Base-by-base conservation (phyloP, 1,140 invertebrate genomes). In the Temnothorax curvispinosus region DNA sequence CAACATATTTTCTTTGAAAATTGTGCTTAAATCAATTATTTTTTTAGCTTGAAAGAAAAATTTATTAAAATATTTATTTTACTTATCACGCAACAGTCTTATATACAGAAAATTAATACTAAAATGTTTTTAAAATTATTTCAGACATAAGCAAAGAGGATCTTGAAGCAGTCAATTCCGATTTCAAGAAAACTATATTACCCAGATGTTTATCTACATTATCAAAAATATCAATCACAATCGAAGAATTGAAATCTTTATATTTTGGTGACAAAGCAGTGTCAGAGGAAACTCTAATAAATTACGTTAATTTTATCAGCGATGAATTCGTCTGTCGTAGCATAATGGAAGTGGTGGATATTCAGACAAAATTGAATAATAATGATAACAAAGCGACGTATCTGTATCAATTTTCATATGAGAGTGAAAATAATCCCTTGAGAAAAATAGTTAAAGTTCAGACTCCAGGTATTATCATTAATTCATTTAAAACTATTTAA, bases 391-490 rank as follows among this genome's bases (percentile, higher is more conserved):
- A 44, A 44, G 0, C 94, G 0, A 93, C 95, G 3, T 97, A 95
- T 85, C 91, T 96, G 52, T 96, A 96, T 80, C 90, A 93, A 85
- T 96, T 96, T 91, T 93, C 94, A 56, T 95, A 94, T 44, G 91
- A 94, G 96, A 27, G 27, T 27, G 27, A 27, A 38, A 1, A 27
- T 0, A 89, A 88, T 0, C 3, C 85, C 0, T 60, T 65, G 7
- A 92, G 86, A 56, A 32, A 44, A 3, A 0, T 60, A 0, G 8
- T 86, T 1, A 21, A 88, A 8, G n/a, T 88, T 4, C 21, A 72
- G 3, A 3, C 52, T 0, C 67, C 74, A 89, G 88, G 88, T 90
- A 85, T 21, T n/a, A 27, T n/a, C 6, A 50, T 35, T 41, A 2
- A 35, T 69, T 35, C 4, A 1, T 27, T 74, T 47, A 65, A 52